These are phyloP conservation scores for Acomys russatus DNA, from an alignment of 2,797 vertebrate genomes.

Conservation along the genomic window DNA sequence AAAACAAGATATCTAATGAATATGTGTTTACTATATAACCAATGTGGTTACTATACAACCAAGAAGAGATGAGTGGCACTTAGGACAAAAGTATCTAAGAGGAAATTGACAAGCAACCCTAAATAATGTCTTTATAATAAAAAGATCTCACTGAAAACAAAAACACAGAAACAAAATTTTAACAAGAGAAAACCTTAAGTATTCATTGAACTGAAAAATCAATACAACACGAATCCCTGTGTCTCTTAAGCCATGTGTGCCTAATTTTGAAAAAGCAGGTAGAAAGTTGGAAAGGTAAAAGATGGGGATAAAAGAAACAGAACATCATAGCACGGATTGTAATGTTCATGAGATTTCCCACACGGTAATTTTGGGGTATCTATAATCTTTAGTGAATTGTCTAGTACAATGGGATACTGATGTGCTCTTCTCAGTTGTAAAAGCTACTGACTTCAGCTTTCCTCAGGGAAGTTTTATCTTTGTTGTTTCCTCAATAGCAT, in stretches of 20 bases:
- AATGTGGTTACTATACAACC: background rate
- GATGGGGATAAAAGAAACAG: slow-evolving; percentile 45
- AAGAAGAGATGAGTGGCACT: slow-evolving; percentile 40
- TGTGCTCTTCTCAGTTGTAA: background rate
- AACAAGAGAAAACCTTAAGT: slow-evolving; percentile 7
- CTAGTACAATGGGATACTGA: background rate
- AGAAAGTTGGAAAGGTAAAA: slow-evolving; percentile 12
- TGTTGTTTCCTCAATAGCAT: background rate
- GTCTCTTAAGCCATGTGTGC: background rate
- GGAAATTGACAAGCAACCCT: slow-evolving; percentile 4
- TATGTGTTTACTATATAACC: slow-evolving; percentile 39
- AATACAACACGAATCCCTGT: background rate
- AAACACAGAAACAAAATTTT: background rate
- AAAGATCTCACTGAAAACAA: slow-evolving; percentile 1
- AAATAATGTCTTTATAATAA: slow-evolving; percentile 40
- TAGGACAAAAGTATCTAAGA: background rate
- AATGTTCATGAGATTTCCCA: slow-evolving; percentile 58
- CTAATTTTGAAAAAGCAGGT: too few species aligned
- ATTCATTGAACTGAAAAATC: slow-evolving; percentile 52
- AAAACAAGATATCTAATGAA: slow-evolving; percentile 11
- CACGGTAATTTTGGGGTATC: background rate
- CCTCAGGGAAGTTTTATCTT: slow-evolving; percentile 24
- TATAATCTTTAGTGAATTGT: slow-evolving; percentile 24
- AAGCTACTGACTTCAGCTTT: slow-evolving; percentile 32
- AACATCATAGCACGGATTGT: slow-evolving; percentile 34